phyloP scores from a whole-genome alignment of 2,113 vertebrate species.

The Amphilophus citrinellus region DNA sequence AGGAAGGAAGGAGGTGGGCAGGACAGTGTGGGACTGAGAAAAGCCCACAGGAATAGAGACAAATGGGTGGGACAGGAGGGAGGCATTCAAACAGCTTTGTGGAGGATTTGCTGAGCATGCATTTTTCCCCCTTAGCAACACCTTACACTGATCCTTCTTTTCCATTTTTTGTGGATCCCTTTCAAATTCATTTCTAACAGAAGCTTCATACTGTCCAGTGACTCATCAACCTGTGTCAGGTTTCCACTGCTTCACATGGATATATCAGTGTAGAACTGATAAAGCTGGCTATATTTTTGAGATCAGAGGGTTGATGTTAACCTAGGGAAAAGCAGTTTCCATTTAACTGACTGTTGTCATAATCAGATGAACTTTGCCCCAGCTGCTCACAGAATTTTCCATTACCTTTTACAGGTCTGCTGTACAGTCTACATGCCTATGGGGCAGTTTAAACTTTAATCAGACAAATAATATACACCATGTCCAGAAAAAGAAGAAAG shows the following conservation, averaged over 20 bases:
- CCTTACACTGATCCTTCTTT: background rate
- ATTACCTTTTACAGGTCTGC: background rate
- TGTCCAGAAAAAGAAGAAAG: background rate
- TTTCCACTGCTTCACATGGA: background rate
- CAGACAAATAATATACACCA: background rate
- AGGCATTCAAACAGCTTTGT: background rate
- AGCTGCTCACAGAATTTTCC: background rate
- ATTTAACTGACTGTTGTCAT: background rate
- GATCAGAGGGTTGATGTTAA: background rate
- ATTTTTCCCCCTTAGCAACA: background rate
- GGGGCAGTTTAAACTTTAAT: background rate
- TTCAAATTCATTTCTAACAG: background rate
- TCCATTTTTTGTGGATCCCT: background rate
- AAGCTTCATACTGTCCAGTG: background rate
- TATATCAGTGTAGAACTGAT: no score
- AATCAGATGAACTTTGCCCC: background rate
- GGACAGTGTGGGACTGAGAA: constrained; percentile 37
- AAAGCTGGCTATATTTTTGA: no score
- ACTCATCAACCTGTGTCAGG: background rate
- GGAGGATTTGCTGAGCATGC: constrained; percentile 23
- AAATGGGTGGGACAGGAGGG: constrained; percentile 43
- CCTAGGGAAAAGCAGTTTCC: background rate
- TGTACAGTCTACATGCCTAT: background rate
- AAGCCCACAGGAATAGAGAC: constrained; percentile 41
- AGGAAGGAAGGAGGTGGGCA: constrained; percentile 26